These are phyloP conservation scores for Caenorhabditis virilis DNA, from an alignment of 2,888 invertebrate species.

Conservation along the genomic window DNA sequence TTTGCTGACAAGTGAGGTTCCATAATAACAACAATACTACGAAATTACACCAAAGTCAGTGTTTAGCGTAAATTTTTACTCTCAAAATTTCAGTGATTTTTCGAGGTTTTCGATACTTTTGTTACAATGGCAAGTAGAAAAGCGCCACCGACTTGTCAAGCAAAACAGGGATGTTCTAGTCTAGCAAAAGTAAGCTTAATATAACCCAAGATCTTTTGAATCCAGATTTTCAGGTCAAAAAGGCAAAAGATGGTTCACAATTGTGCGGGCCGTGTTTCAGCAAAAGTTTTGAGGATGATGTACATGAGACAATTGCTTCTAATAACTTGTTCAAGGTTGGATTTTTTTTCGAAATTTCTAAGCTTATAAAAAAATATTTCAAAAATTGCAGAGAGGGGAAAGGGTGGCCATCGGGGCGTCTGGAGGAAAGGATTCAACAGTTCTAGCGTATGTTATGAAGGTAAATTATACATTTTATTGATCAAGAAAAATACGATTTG, in stretches of 20 bases:
- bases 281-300: slow-evolving; percentile 66
- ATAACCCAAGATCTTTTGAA: not conserved
- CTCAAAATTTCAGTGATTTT: too few relatives aligned
- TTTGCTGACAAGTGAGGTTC: too few relatives aligned
- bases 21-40: too few relatives aligned
- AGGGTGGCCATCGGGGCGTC: slow-evolving; percentile 67
- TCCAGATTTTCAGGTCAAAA: slow-evolving; percentile 37
- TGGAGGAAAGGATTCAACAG: slow-evolving; percentile 83
- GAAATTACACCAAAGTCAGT: too few relatives aligned
- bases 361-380: not conserved
- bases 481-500: not conserved
- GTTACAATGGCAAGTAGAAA: too few relatives aligned
- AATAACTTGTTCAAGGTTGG: slow-evolving; percentile 55
- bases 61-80: too few relatives aligned
- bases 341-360: not conserved
- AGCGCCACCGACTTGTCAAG: slow-evolving; percentile 24
- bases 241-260: slow-evolving; percentile 61
- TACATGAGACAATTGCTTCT: slow-evolving; percentile 64
- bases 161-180: slow-evolving; percentile 17
- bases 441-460: slow-evolving; percentile 84
- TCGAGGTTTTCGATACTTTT: too few relatives aligned
- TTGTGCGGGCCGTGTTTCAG: slow-evolving; percentile 65
- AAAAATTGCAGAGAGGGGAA: slow-evolving; percentile 51
- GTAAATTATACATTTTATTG: slow-evolving; percentile 5
- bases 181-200: slow-evolving; percentile 12